These are phyloP conservation scores for Mungos mungo DNA, from an alignment of 2,113 vertebrate species.

Conservation along the genomic window DNA sequence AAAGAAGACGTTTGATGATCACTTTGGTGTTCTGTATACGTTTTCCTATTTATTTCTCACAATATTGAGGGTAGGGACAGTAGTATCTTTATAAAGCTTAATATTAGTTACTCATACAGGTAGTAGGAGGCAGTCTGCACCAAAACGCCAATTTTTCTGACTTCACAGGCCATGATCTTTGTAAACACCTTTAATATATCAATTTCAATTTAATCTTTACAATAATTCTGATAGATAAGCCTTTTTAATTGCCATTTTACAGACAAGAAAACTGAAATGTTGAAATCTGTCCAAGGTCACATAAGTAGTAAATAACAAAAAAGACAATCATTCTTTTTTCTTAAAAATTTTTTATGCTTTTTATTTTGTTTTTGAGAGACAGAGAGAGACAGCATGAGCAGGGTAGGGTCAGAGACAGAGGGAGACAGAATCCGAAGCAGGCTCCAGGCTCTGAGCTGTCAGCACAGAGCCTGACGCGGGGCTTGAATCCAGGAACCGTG, in stretches of 20 bases:
- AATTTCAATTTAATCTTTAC: neutral
- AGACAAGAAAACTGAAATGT: constrained; percentile 26
- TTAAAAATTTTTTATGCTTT: too few relatives aligned
- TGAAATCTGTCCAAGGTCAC: neutral
- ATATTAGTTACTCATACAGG: neutral
- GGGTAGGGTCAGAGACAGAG: too few relatives aligned
- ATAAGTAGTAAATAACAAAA: neutral
- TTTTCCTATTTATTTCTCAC: neutral
- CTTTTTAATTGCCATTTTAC: neutral
- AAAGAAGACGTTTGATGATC: neutral
- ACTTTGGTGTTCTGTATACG: neutral
- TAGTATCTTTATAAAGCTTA: neutral
- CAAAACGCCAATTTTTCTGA: neutral
- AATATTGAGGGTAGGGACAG: neutral
- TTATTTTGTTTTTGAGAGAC: too few relatives aligned
- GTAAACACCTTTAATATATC: neutral
- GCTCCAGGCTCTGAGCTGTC: too few relatives aligned
- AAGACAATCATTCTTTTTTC: neutral
- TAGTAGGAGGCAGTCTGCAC: neutral
- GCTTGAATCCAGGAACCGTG: too few relatives aligned
- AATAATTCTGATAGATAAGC: neutral
- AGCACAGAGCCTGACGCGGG: too few relatives aligned
- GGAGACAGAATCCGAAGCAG: too few relatives aligned
- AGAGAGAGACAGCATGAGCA: too few relatives aligned
- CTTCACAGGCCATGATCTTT: neutral